Evolutionary conservation across 2,113 vertebrate species (phyloP).

Genomic region (Sclerurus mexicanus): DNA sequence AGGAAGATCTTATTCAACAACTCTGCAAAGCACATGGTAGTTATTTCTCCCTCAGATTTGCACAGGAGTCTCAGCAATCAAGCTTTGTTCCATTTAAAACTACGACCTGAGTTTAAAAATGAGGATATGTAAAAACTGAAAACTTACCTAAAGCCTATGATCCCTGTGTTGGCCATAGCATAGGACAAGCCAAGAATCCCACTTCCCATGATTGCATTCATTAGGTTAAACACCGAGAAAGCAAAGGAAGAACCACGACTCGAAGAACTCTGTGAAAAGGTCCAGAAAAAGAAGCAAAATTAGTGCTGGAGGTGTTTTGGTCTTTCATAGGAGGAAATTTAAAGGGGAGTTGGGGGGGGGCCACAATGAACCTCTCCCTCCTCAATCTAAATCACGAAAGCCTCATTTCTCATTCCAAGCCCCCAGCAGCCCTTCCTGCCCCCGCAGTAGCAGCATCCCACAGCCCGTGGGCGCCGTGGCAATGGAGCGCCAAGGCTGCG

Average conservation of each 20-base stretch:
- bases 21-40: background rate
- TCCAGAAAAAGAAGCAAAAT: background rate
- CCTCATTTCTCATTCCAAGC: background rate
- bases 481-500: fast-evolving
- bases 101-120: background rate
- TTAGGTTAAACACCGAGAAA: conserved; percentile 91
- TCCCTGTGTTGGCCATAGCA: conserved; percentile 90
- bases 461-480: too few relatives aligned
- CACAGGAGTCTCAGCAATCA: background rate
- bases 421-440: fast-evolving
- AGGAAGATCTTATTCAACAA: background rate
- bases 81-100: background rate
- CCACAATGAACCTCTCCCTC: background rate
- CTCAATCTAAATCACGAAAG: background rate
- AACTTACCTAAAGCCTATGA: conserved; percentile 90
- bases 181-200: conserved; percentile 93
- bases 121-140: background rate
- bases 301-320: background rate
- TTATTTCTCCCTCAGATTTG: background rate
- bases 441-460: too few relatives aligned
- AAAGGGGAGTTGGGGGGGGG: background rate
- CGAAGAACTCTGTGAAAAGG: conserved; percentile 62
- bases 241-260: conserved; percentile 82
- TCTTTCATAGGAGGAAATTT: background rate
- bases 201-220: conserved; percentile 96